Evolutionary conservation across 1,140 invertebrate species (phyloP), one percentile per base, ranked within the genome.

Genomic region (Orussus abietinus): DNA sequence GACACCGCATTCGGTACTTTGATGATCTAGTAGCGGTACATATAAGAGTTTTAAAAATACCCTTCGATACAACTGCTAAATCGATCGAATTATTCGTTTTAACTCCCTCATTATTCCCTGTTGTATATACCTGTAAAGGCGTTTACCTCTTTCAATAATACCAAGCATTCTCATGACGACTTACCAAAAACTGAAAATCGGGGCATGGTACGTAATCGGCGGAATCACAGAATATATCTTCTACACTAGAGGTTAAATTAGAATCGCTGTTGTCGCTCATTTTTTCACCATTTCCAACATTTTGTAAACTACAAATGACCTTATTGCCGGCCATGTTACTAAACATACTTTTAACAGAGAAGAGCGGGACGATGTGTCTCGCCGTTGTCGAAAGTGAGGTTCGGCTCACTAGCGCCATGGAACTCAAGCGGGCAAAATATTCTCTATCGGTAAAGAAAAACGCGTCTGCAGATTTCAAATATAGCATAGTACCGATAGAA

Each of bases 171-270:
- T n/a, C n/a, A n/a, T n/a, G n/a, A 31, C 39, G 3, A 34, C 61
- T 69, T 53, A 64, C 69, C 22, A 60, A 55, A 44, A 72, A 72
- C 32, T 68, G 57, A 52, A 72, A 72, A 39, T 72, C 66, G 0
- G 64, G 59, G 45, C 58, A 69, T 1, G 59, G 49, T 11, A 61
- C 44, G 25, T 55, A 57, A 34, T 67, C 60, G 3, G 57, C 12
- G 4, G 32, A 48, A 13, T 62, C 58, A 4, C 47, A 37, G n/a
- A 52, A 51, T 5, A 62, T 64, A 6, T 65, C 55, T 19, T 66
- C 65, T 9, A 56, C 20, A 15, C 57, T 54, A 1, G 55, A 43
- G 37, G 63, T 58, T 11, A 59, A 37, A 20, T 52, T 58, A 9
- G 45, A 54, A 22, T 66, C 63, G 36, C 54, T 51, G 32, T 44